Evolutionary conservation across 2,113 vertebrate genomes (phyloP).

Genomic region (Tragelaphus scriptus): DNA sequence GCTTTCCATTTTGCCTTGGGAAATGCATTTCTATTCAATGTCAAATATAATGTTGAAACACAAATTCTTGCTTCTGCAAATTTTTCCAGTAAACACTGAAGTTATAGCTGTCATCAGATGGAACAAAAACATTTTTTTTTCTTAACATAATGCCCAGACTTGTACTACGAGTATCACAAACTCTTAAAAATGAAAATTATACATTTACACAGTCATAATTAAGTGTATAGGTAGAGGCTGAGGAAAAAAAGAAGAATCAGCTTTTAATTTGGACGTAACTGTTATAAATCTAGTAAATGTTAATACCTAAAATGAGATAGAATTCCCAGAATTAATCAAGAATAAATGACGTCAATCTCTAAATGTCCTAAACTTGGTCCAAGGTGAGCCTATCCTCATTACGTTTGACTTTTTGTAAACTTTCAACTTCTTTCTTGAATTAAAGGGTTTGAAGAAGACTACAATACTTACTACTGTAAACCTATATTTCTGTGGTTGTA

Average conservation of each 20-base stretch:
- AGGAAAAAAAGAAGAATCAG: conserved; percentile 41
- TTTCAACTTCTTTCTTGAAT: conserved; percentile 64
- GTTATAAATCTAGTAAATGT: conserved; percentile 43
- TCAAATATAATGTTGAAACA: conserved; percentile 16
- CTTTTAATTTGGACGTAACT: conserved; percentile 46
- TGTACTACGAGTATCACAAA: conserved; percentile 49
- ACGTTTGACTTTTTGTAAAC: conserved; percentile 49
- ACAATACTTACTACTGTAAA: conserved; percentile 53
- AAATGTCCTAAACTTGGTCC: conserved; percentile 40
- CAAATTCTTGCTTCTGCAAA: conserved; percentile 30
- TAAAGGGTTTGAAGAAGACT: conserved; percentile 64
- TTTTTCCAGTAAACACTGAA: conserved; percentile 35
- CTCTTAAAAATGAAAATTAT: conserved; percentile 68
- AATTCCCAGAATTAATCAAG: conserved; percentile 42
- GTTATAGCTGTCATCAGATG: conserved; percentile 26
- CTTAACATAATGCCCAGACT: conserved; percentile 45
- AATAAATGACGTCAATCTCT: conserved; percentile 50
- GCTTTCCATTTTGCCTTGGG: background rate
- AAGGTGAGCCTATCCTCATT: conserved; percentile 41
- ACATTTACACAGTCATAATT: conserved; percentile 58
- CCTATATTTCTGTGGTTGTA: conserved; percentile 63
- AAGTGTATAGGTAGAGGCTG: background rate
- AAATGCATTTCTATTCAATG: background rate
- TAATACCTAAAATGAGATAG: conserved; percentile 24
- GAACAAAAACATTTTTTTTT: conserved; percentile 5